Conservation (phyloP, 53 echinoderm and acorn worm species). For the Henricia sp. region DNA sequence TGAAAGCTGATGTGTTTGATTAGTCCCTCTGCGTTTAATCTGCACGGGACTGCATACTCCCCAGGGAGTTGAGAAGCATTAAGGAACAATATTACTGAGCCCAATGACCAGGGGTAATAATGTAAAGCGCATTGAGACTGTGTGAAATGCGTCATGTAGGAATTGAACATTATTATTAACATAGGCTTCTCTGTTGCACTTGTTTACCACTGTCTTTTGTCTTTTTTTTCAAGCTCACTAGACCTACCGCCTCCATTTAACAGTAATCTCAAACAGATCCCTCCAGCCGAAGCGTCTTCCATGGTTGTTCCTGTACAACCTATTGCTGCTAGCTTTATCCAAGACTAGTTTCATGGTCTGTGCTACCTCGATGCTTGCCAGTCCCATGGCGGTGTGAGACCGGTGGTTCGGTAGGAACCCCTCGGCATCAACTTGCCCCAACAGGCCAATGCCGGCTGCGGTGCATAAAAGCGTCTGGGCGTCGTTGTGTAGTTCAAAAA, state of each 20-base stretch:
- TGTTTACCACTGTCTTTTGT: too few species aligned
- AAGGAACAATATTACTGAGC: too few species aligned
- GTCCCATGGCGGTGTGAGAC: conserved; percentile 81
- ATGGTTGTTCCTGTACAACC: conserved; percentile 49
- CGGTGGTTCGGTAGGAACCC: conserved; percentile 86
- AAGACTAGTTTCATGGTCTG: conserved; percentile 76
- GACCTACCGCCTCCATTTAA: conserved; percentile 90
- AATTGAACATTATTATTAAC: too few species aligned
- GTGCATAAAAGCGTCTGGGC: conserved; percentile 76
- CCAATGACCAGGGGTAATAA: too few species aligned
- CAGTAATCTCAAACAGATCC: conserved; percentile 79
- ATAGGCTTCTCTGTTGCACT: too few species aligned
- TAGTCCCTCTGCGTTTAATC: too few species aligned
- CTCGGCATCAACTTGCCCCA: conserved; percentile 85
- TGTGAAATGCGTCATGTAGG: too few species aligned
- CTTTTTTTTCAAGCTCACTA: too few species aligned
- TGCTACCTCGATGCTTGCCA: conserved; percentile 84
- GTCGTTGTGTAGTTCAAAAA: conserved; percentile 68
- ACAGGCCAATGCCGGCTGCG: conserved; percentile 63
- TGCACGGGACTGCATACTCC: too few species aligned
- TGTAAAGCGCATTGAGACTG: too few species aligned
- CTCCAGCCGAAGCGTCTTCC: conserved; percentile 88
- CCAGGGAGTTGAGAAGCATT: too few species aligned
- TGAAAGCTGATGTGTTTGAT: too few species aligned
- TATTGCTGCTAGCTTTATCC: conserved; percentile 54